Percentiles rank a stretch among this genome's conserved stretches.
phyloP scores from a whole-genome alignment of 2,888 invertebrate genomes.

The Lasioglossum villosulum region DNA sequence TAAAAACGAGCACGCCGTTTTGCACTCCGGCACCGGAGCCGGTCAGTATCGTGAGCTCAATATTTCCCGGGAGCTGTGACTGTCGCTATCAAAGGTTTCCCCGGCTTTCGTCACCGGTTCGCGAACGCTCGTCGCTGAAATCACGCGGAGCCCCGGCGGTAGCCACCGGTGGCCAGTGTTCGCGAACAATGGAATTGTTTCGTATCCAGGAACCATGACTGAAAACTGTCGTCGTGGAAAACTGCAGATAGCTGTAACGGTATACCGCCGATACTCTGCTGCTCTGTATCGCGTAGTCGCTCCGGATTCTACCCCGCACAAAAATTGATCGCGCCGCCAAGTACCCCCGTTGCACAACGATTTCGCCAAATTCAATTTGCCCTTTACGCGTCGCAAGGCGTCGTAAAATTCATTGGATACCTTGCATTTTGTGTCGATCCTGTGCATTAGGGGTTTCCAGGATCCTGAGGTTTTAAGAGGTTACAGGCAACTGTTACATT shows the following conservation, averaged over 20 bases:
- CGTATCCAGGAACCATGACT: slow-evolving; percentile 19
- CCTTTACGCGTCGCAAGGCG: neutral
- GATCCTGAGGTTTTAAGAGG: neutral
- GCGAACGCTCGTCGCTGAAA: slow-evolving; percentile 34
- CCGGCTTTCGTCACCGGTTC: slow-evolving; percentile 49
- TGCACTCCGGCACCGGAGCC: slow-evolving; percentile 40
- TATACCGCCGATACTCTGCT: neutral
- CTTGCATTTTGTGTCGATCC: neutral
- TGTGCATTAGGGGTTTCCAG: neutral
- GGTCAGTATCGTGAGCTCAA: slow-evolving; percentile 59
- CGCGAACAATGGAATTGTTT: slow-evolving; percentile 46
- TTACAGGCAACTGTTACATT: no score
- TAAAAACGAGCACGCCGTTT: slow-evolving; percentile 40
- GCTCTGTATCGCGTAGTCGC: neutral
- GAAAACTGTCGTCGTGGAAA: slow-evolving; percentile 20
- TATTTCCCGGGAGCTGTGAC: slow-evolving; percentile 50
- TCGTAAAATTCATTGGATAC: neutral
- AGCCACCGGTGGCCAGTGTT: slow-evolving; percentile 9
- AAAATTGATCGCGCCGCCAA: neutral
- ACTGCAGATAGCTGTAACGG: slow-evolving; percentile 12
- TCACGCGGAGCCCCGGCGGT: slow-evolving; percentile 11
- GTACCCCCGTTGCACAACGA: neutral
- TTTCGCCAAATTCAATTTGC: neutral
- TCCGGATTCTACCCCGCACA: neutral
- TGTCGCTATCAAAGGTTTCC: slow-evolving; percentile 37